These are phyloP conservation scores for Xenentodon cancila DNA, from an alignment of 2,797 vertebrate species.

Conservation along the genomic window DNA sequence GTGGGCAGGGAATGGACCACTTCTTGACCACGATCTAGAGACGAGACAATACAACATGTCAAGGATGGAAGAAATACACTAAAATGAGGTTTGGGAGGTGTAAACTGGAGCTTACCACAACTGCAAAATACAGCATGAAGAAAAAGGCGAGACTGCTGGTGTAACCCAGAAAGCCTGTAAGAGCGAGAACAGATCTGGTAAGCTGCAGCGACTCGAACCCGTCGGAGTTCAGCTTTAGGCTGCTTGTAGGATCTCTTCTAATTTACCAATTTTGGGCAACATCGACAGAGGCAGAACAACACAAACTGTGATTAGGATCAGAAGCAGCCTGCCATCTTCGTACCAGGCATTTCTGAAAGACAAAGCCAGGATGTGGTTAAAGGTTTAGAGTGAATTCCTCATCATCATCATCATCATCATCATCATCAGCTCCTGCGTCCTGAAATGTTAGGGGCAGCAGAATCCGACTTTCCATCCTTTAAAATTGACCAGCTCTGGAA, in stretches of 20 bases:
- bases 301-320: constrained; percentile 86
- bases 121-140: constrained; percentile 92
- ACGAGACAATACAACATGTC: constrained; percentile 23
- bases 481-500: constrained; percentile 81
- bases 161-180: constrained; percentile 95
- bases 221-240: neutral
- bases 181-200: constrained; percentile 1
- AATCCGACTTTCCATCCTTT: constrained; percentile 73
- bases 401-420: neutral
- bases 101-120: constrained; percentile 88
- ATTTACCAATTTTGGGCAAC: constrained; percentile 93
- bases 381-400: constrained; percentile 11
- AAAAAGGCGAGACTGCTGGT: constrained; percentile 95
- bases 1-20: constrained; percentile 92
- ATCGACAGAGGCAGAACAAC: constrained; percentile 91
- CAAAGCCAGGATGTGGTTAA: constrained; percentile 13
- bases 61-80: constrained; percentile 1
- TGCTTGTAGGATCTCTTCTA: constrained; percentile 29
- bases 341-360: constrained; percentile 86
- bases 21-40: constrained; percentile 91
- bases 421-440: constrained; percentile 46
- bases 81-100: neutral
- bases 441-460: constrained; percentile 63
- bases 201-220: neutral
- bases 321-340: constrained; percentile 85